Evolutionary conservation across 2,888 invertebrate species (phyloP), one percentile per base, ranked within the genome.

Genomic region (Nomada flava): DNA sequence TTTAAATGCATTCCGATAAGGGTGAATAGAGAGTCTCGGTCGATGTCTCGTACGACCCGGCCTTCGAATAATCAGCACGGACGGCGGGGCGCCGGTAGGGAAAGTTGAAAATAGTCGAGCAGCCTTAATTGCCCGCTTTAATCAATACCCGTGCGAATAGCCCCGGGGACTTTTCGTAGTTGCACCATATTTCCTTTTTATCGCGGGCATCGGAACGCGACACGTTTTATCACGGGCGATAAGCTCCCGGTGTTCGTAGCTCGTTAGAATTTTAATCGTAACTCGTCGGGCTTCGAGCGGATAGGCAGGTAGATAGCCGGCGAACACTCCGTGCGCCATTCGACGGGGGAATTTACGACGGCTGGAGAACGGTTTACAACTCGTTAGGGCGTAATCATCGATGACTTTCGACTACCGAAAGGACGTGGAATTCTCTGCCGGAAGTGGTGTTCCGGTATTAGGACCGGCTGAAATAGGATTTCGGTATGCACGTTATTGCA

Each of bases 81-180:
- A 7, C 29, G 36, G 7, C 36, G 88, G 53, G 59, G 83, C 71
- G 70, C 36, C 42, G 11, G 76, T 76, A 71, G 70, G 55, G 79
- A 82, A 88, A 88, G 83, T 86, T 86, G 86, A 86, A 86, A 88
- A 86, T 85, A 85, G 86, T 86, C 88, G 78, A 67, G 74, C 74
- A 67, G 77, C 42, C 73, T 75, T 73, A 85, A 85, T 86, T 83
- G 77, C 50, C 75, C 82, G 57, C 75, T 88, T 86, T 85, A 85
- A 88, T 88, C 88, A 85, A 88, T 87, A 88, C 70, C 72, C 65
- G 63, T 29, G 78, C 84, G 86, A 88, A 88, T 85, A 85, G 88
- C 88, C 88, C 72, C 59, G 62, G 86, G 88, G 78, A 86, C 81
- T 88, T 86, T 53, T 79, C 57, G 77, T 70, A 88, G 83, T 85